Base-by-base conservation (phyloP, 2,888 invertebrate genomes). In the Notodonta dromedarius region DNA sequence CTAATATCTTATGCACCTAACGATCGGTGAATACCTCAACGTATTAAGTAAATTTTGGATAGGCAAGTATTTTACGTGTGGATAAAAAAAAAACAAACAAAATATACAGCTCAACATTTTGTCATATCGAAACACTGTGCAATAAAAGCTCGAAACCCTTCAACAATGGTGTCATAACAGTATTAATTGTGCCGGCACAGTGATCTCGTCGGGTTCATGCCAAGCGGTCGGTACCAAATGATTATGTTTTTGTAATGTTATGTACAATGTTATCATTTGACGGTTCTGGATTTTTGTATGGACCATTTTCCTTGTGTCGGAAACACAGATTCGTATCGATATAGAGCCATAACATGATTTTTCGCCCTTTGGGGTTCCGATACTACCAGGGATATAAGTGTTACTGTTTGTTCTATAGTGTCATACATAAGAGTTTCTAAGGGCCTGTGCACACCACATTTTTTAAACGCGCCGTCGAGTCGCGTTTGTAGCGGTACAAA, bases 101-200 rank as follows among this genome's bases (percentile, higher is more conserved):
- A 8, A 42, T 3, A 42, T 0, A 42, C 42, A 40, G 9, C 40
- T 40, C 40, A 40, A 40, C 12, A 12, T 42, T 42, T 42, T 11
- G 42, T 12, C 9, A 7, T 11, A 16, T 51, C 9, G 14, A 51
- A 16, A 51, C 9, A 50, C 51, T 16, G 24, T 51, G 51, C 16
- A 16, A 51, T 11, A 16, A 9, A 51, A 51, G 8, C 11, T 51
- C 16, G 5, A 16, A 51, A 13, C 1, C 24, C 24, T 24, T 24
- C 24, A 11, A 48, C 48, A 48, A 52, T 32, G 53, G 51, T 54
- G 40, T 13, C 40, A 61, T 42, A 60, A 53, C 44, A 58, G 46
- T 58, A 61, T 65, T 60, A 62, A 55, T 67, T 58, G 42, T 40
- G 32, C 39, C 12, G 16, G 9, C 0, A 9, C 57, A 42, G 48